Evolutionary conservation across 2,113 vertebrate genomes (phyloP), one percentile per base, ranked within the genome.

Genomic region (Speoplatyrhinus poulsoni): DNA sequence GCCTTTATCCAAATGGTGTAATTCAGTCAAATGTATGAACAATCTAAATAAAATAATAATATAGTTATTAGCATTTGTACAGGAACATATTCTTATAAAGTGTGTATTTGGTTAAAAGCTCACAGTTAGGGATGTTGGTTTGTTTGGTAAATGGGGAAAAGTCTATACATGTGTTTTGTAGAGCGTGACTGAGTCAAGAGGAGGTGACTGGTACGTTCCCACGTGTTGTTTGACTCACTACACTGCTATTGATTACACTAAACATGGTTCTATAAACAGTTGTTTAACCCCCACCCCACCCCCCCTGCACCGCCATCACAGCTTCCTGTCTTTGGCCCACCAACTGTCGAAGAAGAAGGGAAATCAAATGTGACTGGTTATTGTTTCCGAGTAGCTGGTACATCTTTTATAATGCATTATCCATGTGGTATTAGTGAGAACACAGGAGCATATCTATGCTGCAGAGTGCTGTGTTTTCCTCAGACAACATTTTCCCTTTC

Each of bases 1-100:
- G 12, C 48, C 48, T 32, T 55, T 46, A 68, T 85, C 84, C 89
- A 84, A 73, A 85, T 88, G 80, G 75, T 36, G 26, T 61, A 82
- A 86, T 75, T 41, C 36, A 6, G 36, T 41, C 7, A 1, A 41
- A 41, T 26, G 26, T 26, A 26, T 2, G 26, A 26, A 26, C 26
- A 26, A 2, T 26, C 26, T 26, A 26, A 26, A 26, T 26, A 26
- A 26, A 26, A 26, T 1, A 26, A 26, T 2, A 26, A 26, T 26
- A 26, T 26, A 2, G 26, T 26, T 26, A 26, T 26, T 26, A 26
- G 26, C 26, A 26, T 26, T 26, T 26, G 26, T 26, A 26, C 26
- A 3, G 2, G 3, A 26, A 26, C 26, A 26, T 26, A 26, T 26
- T 26, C 26, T 26, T 26, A 26, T 26, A 26, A 26, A 26, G 36